These are phyloP conservation scores for Pogonophryne albipinna DNA, from an alignment of 2,797 vertebrate genomes.

Conservation along the genomic window DNA sequence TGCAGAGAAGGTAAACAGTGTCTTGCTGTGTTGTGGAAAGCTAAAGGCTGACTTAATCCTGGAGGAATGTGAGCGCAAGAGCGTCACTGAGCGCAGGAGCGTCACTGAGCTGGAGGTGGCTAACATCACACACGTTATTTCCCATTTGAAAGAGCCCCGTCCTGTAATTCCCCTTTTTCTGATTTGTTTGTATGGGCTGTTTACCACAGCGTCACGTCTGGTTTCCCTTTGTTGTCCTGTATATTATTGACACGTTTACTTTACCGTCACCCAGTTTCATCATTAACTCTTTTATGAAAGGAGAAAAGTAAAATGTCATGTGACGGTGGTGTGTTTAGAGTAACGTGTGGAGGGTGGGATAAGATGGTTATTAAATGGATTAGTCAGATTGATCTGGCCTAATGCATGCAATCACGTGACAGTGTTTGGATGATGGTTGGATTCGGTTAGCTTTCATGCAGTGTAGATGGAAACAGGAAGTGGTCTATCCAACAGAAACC, in stretches of 20 bases:
- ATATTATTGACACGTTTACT: no score
- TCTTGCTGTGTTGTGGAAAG: conserved; percentile 18
- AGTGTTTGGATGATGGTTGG: no score
- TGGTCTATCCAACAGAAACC: not conserved
- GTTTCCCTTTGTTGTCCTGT: not conserved
- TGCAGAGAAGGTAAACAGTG: not conserved
- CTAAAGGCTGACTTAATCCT: conserved; percentile 34
- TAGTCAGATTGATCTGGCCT: no score
- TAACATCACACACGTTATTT: conserved; percentile 7
- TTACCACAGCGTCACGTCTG: not conserved
- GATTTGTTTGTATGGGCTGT: not conserved
- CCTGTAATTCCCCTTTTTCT: not conserved
- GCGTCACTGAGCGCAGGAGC: no score
- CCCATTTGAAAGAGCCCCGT: not conserved
- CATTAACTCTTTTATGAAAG: not conserved
- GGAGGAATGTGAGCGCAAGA: conserved; percentile 45
- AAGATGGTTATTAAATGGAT: not conserved
- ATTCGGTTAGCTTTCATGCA: no score
- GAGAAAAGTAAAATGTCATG: conserved; percentile 12
- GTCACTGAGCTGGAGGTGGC: conserved; percentile 14
- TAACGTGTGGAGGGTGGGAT: not conserved
- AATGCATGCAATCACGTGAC: no score
- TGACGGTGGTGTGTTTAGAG: not conserved
- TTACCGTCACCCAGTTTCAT: not conserved
- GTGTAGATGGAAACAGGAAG: not conserved